phyloP scores from a whole-genome alignment of 1,140 invertebrate genomes.

The Hirudo medicinalis region DNA sequence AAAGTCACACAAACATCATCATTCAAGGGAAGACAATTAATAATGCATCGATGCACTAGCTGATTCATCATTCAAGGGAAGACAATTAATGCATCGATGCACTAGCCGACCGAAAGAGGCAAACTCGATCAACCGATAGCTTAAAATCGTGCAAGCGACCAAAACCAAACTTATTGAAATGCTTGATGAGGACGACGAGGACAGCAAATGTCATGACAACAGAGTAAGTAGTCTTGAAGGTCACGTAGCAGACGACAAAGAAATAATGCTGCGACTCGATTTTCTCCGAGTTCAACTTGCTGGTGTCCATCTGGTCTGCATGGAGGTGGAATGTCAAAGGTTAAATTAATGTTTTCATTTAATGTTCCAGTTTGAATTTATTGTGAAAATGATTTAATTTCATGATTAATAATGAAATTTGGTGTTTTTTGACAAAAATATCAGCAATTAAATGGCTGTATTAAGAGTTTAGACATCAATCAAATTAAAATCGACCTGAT shows the following conservation, averaged over 20 bases:
- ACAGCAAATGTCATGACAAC: constrained; percentile 22
- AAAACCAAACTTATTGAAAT: constrained; percentile 21
- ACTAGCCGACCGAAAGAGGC: no score
- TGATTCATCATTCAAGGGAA: no score
- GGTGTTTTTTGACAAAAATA: background rate
- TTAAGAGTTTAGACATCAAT: no score
- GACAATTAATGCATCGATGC: no score
- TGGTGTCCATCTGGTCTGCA: constrained; percentile 15
- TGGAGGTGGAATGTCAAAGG: no score
- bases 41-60: no score
- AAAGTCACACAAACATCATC: no score
- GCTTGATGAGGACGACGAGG: constrained; percentile 19
- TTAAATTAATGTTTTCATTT: no score
- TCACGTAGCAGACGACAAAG: constrained; percentile 23
- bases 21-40: no score
- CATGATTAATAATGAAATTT: background rate
- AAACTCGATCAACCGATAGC: no score
- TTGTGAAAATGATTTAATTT: no score
- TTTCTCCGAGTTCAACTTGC: constrained; percentile 20
- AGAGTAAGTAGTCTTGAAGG: constrained; percentile 21
- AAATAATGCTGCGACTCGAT: constrained; percentile 22
- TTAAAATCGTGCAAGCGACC: background rate
- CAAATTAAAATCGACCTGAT: background rate
- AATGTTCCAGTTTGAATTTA: no score
- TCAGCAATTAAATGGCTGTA: background rate